phyloP scores from a whole-genome alignment of 2,888 invertebrate species.

The Zhuqinia jingwanae region DNA sequence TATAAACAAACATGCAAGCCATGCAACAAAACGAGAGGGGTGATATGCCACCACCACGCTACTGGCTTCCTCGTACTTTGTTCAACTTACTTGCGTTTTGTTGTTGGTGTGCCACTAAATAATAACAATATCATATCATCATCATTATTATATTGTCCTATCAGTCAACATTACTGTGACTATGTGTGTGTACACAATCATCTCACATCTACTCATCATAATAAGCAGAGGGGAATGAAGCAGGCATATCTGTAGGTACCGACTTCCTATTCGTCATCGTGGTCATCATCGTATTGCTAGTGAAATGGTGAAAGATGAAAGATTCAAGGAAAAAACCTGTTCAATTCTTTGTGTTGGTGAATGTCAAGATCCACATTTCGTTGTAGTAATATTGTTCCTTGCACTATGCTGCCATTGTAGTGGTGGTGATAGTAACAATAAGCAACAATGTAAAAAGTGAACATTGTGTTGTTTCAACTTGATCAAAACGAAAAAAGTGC shows the following conservation, averaged over 20 bases:
- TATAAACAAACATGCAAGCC: slow-evolving; percentile 16
- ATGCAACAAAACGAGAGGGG: background rate
- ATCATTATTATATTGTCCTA: slow-evolving; percentile 20
- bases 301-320: slow-evolving; percentile 10
- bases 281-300: background rate
- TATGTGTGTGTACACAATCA: background rate
- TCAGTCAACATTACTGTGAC: slow-evolving; percentile 10
- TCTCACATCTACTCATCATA: background rate
- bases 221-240: background rate
- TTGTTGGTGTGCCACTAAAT: slow-evolving; percentile 69
- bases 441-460: background rate
- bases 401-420: background rate
- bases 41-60: slow-evolving; percentile 33
- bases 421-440: background rate
- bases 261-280: slow-evolving; percentile 48
- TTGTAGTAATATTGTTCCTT: too few relatives aligned
- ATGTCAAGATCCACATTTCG: background rate
- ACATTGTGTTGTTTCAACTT: background rate
- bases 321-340: slow-evolving; percentile 54
- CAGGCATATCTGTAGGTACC: background rate
- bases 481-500: slow-evolving; percentile 2
- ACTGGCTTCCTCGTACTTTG: background rate
- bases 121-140: slow-evolving; percentile 55
- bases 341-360: slow-evolving; percentile 21
- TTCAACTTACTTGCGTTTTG: slow-evolving; percentile 15